Evolutionary conservation across 1,140 invertebrate genomes (phyloP), one percentile per base, ranked within the genome.

Genomic region (Drosophila ambigua): DNA sequence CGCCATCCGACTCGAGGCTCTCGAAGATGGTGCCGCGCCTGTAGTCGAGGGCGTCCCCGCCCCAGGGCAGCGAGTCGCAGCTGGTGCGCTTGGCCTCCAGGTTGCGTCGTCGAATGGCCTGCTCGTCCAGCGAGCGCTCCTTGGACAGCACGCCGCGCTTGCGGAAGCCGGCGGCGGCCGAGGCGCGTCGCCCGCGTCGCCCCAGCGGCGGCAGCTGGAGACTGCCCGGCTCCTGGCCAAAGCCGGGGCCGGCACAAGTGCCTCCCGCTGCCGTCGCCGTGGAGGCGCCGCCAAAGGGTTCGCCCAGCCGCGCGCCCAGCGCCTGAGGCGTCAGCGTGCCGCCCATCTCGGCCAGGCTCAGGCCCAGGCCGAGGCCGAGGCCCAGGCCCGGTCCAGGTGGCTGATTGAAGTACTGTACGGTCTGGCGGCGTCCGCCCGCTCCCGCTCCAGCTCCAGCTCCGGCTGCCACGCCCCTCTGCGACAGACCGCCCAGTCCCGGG

Each of bases 61-160:
- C 87, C 90, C 90, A 91, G 2, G 91, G 91, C 64, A 92, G 57
- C 43, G 90, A 92, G 46, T 92, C 91, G 60, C 91, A 92, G 62
- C 91, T 92, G 80, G 90, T 92, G 52, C 91, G 90, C 52, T 92
- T 92, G 44, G 89, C 89, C 78, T 92, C 91, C 48, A 91, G 60
- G 20, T 84, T 91, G 51, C 91, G 85, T 51, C 91, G 80, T 35
- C 91, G 74, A 59, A 90, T 90, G 57, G 89, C 89, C 74, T 92
- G 91, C 77, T 92, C 91, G 72, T 92, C 91, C 20, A 91, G 75
- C 23, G 90, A 91, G 55, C 90, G 84, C 51, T 91, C 90, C 75
- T 91, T 91, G 67, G 85, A 77, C 59, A 91, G 77, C 55, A 91
- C 79, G 71, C 85, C 90, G 62, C 90, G 90, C 74, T 90, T 91